Conservation (phyloP, 2,888 invertebrate genomes). For the Dryobotodes eremita region DNA sequence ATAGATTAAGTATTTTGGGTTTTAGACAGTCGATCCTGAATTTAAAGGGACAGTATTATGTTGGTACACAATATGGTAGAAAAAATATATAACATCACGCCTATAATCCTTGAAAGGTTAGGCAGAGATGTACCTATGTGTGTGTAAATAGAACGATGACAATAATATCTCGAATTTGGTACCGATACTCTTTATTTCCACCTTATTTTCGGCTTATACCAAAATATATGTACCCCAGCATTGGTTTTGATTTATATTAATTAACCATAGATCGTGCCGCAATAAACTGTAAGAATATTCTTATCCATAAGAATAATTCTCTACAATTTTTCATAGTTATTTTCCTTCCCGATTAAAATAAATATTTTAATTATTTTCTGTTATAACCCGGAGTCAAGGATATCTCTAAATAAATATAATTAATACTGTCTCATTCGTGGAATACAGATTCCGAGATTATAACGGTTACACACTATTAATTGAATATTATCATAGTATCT, state of each 20-base stretch:
- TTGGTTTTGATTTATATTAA: neutral
- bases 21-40: neutral
- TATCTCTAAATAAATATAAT: neutral
- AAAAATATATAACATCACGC: too few relatives aligned
- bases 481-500: neutral
- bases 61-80: neutral
- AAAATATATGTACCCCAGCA: too few relatives aligned
- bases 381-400: neutral
- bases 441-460: constrained; percentile 2
- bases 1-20: neutral
- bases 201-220: too few relatives aligned
- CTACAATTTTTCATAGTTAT: neutral
- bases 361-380: neutral
- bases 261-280: neutral
- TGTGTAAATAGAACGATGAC: too few relatives aligned
- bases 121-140: too few relatives aligned
- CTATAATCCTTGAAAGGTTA: too few relatives aligned
- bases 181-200: too few relatives aligned
- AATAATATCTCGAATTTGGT: too few relatives aligned
- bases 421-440: neutral
- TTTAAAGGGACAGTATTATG: neutral
- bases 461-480: neutral
- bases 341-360: neutral
- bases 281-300: neutral
- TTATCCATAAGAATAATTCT: neutral